Percentiles rank a stretch among this genome's conserved stretches.
Conservation (phyloP, 2,797 vertebrate species). For the Oceanodroma leucorhoa region DNA sequence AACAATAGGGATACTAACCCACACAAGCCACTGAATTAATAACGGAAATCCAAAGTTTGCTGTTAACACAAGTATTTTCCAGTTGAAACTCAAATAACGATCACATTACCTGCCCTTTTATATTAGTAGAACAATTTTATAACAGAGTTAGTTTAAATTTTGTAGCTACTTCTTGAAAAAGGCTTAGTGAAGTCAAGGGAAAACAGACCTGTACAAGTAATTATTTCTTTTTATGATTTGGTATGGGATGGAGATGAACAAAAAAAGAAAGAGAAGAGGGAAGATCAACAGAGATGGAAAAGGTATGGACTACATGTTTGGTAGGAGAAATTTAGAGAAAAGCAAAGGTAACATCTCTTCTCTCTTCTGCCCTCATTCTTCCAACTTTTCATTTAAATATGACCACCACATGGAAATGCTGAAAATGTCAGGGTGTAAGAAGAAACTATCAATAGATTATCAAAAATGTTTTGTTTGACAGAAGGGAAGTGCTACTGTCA, state of each 20-base stretch:
- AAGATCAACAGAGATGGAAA: background rate
- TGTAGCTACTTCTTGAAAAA: background rate
- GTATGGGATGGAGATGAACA: background rate
- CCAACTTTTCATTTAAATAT: background rate
- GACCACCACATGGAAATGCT: background rate
- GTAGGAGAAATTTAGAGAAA: background rate
- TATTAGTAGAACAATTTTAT: background rate
- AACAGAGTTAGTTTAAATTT: background rate
- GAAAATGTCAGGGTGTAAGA: background rate
- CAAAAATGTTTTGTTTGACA: background rate
- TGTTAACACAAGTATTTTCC: background rate
- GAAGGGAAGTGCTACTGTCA: background rate
- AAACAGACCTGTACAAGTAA: background rate
- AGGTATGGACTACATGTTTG: background rate
- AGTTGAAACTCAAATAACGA: background rate
- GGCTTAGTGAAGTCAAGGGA: background rate
- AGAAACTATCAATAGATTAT: background rate
- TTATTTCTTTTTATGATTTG: background rate
- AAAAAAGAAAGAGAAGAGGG: background rate
- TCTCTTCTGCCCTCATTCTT: background rate
- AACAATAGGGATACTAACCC: background rate
- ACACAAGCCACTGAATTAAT: background rate
- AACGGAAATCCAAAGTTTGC: background rate
- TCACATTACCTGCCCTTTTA: background rate
- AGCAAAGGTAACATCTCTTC: background rate